These are phyloP conservation scores for Sinopyrophorus schimmeli DNA, from an alignment of 2,888 invertebrate species.

Conservation along the genomic window DNA sequence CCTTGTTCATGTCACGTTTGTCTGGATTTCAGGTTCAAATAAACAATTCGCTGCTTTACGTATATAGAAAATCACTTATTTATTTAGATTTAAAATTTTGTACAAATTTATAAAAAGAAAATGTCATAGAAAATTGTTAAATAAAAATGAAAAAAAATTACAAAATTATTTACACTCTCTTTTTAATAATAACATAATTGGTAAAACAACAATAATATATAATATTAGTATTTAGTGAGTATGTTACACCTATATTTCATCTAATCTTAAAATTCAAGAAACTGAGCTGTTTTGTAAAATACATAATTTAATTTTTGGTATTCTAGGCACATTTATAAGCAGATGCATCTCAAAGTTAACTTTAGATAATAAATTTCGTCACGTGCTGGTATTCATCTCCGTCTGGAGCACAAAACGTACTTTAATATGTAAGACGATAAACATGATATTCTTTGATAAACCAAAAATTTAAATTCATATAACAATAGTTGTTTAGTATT, in stretches of 20 bases:
- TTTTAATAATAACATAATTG: too few relatives aligned
- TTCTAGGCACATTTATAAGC: slow-evolving; percentile 30
- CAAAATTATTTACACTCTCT: too few relatives aligned
- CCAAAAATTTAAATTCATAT: slow-evolving; percentile 25
- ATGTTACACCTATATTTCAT: too few relatives aligned
- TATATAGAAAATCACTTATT: too few relatives aligned
- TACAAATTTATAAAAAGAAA: too few relatives aligned
- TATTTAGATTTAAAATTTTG: too few relatives aligned
- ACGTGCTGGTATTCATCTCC: slow-evolving; percentile 25
- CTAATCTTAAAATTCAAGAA: slow-evolving; percentile 25
- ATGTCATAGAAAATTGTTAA: too few relatives aligned
- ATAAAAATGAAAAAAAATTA: too few relatives aligned
- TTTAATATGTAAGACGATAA: slow-evolving; percentile 16
- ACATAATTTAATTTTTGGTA: slow-evolving; percentile 32
- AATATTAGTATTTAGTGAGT: too few relatives aligned
- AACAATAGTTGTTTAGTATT: slow-evolving; percentile 13
- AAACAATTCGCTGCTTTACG: slow-evolving; percentile 25
- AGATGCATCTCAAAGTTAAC: slow-evolving; percentile 35
- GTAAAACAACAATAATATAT: too few relatives aligned
- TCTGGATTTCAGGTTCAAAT: slow-evolving; percentile 31
- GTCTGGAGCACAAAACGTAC: slow-evolving; percentile 22
- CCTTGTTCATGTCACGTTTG: slow-evolving; percentile 39
- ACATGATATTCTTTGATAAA: too few relatives aligned
- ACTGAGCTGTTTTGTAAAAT: slow-evolving; percentile 29
- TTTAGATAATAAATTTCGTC: slow-evolving; percentile 29